Evolutionary conservation across 2,888 invertebrate genomes (phyloP), one percentile per base, ranked within the genome.

Genomic region (Noctuana brunneofusca): DNA sequence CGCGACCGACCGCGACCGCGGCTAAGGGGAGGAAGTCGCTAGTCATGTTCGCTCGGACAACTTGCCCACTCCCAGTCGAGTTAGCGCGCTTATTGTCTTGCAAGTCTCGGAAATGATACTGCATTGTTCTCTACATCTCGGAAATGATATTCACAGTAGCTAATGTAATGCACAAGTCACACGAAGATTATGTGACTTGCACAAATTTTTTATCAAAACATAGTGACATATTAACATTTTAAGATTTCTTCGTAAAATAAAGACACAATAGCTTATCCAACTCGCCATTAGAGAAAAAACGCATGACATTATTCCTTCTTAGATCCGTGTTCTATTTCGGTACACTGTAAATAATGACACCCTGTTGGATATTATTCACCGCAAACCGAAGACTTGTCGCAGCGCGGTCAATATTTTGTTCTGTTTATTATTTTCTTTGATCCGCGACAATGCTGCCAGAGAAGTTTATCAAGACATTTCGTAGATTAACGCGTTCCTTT

Each of bases 381-480:
- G 78, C 76, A 75, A 77, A 78, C 80, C 72, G 82, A 84, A 83
- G 75, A 83, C 76, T 80, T 86, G 87, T 85, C 84, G 79, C 76
- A 70, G 70, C 67, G 65, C 68, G 74, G 74, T 84, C 84, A 84
- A 88, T 89, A 88, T 84, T 83, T 86, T 80, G 77, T 80, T 75
- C 69, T 80, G 75, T 88, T 89, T 89, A 89, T 86, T 80, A 79
- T 78, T 74, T 76, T 72, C 74, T 82, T 90, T 90, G 89, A 90
- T 87, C 84, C 78, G 68, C 68, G 74, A 84, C 83, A 84, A 84
- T 84, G 74, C 75, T 68, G 71, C 68, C 69, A 62, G 71, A 68
- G 75, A 78, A 75, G 78, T 86, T 83, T 81, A 80, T 83, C 80
- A 79, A 82, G 81, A 77, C 74, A 70, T 75, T 79, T 76, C 70